Evolutionary conservation across 2,797 vertebrate species (phyloP).

Genomic region (Megaceryle alcyon): DNA sequence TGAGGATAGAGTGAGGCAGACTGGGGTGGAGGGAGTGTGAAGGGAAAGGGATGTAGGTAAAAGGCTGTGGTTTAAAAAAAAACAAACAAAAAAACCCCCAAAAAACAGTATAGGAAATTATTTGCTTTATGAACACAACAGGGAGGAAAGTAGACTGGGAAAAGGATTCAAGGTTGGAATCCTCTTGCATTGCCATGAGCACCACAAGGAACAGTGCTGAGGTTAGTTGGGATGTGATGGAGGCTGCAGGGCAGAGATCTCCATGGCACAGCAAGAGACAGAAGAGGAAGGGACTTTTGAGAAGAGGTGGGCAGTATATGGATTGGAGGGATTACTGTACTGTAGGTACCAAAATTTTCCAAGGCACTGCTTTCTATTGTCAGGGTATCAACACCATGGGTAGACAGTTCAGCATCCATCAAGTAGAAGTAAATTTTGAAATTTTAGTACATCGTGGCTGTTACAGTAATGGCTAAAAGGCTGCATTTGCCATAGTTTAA

Average conservation of each 20-base stretch:
- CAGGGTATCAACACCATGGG: accelerated
- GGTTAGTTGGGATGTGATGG: not conserved
- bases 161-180: not conserved
- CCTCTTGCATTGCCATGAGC: not conserved
- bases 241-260: not conserved
- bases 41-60: not conserved
- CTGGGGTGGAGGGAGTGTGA: not conserved
- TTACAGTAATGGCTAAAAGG: not conserved
- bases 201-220: not conserved
- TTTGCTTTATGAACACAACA: not conserved
- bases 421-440: not conserved
- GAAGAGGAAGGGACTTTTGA: not conserved
- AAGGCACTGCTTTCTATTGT: not conserved
- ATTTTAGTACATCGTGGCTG: not conserved
- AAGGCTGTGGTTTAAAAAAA: not conserved
- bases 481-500: not conserved
- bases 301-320: not conserved
- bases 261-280: accelerated
- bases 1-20: not conserved
- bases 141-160: not conserved
- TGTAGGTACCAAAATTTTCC: not conserved
- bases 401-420: accelerated
- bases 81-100: not conserved
- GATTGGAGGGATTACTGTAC: not conserved
- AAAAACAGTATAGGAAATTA: not conserved